Conservation (phyloP, 2,888 invertebrate genomes). For the Chloromyia formosa region DNA sequence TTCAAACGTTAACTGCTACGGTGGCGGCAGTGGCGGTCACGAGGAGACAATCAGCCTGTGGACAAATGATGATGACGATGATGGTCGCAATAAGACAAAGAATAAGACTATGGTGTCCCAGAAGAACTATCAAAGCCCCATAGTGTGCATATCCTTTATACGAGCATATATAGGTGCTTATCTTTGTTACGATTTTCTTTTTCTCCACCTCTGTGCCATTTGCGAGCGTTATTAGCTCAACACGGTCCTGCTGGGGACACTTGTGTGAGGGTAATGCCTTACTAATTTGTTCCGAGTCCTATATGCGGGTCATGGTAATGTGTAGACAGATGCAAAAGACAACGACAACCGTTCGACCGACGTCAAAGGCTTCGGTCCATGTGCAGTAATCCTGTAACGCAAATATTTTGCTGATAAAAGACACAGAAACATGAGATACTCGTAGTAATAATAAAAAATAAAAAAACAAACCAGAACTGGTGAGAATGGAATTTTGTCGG, state of each 20-base stretch:
- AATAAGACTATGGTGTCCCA: background rate
- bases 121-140: background rate
- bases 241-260: background rate
- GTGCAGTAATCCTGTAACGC: background rate
- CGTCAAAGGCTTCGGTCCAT: background rate
- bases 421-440: too few relatives aligned
- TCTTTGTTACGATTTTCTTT: background rate
- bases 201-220: background rate
- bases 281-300: constrained; percentile 32
- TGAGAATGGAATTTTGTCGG: background rate
- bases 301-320: constrained; percentile 34
- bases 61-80: constrained; percentile 39
- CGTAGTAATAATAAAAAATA: too few relatives aligned
- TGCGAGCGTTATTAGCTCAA: background rate
- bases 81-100: constrained; percentile 15
- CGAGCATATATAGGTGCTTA: too few relatives aligned
- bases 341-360: background rate
- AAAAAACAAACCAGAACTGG: background rate
- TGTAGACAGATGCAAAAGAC: constrained; percentile 27
- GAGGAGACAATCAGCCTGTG: constrained; percentile 28
- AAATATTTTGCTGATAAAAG: constrained; percentile 11
- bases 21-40: background rate
- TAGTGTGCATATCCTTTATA: background rate
- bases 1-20: background rate
- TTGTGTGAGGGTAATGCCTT: constrained; percentile 30